phyloP scores from a whole-genome alignment of 2,113 vertebrate species.

The Entelurus aequoreus region DNA sequence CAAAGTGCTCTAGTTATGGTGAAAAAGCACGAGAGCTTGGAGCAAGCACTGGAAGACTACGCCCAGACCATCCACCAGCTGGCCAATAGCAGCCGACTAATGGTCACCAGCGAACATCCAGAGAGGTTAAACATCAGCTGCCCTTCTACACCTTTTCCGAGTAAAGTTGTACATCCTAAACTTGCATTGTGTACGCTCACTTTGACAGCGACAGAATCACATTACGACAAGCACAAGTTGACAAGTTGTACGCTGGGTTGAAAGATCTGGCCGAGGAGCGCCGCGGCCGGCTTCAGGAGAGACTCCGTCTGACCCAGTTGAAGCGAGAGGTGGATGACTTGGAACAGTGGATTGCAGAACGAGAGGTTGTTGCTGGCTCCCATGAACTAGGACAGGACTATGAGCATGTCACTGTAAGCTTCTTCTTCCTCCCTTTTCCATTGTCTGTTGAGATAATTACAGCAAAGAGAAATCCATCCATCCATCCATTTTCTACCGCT shows the following conservation, averaged over 20 bases:
- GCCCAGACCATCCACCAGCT: slow-evolving; percentile 86
- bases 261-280: slow-evolving; percentile 88
- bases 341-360: slow-evolving; percentile 93
- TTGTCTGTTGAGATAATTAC: slow-evolving; percentile 21
- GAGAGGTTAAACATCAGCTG: slow-evolving; percentile 75
- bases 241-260: slow-evolving; percentile 84
- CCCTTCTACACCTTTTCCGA: not conserved
- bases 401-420: slow-evolving; percentile 86
- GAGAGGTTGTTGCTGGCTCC: slow-evolving; percentile 90
- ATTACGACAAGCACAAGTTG: slow-evolving; percentile 85
- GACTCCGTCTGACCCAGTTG: slow-evolving; percentile 87
- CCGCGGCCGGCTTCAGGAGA: slow-evolving; percentile 79
- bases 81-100: slow-evolving; percentile 81
- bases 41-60: slow-evolving; percentile 88
- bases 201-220: slow-evolving; percentile 77
- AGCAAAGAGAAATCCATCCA: slow-evolving; percentile 23
- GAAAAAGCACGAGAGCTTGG: slow-evolving; percentile 84
- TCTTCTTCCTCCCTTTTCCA: not conserved
- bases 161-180: slow-evolving; percentile 2
- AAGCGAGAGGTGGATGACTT: slow-evolving; percentile 89
- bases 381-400: slow-evolving; percentile 96
- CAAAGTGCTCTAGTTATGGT: slow-evolving; percentile 87
- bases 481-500: no score
- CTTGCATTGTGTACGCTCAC: not conserved
- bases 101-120: slow-evolving; percentile 84